A percentile compares a stretch with the other conserved stretches of the same genome.
These are phyloP conservation scores for Danio albolineatus DNA, from an alignment of 2,797 vertebrate species.

Conservation along the genomic window DNA sequence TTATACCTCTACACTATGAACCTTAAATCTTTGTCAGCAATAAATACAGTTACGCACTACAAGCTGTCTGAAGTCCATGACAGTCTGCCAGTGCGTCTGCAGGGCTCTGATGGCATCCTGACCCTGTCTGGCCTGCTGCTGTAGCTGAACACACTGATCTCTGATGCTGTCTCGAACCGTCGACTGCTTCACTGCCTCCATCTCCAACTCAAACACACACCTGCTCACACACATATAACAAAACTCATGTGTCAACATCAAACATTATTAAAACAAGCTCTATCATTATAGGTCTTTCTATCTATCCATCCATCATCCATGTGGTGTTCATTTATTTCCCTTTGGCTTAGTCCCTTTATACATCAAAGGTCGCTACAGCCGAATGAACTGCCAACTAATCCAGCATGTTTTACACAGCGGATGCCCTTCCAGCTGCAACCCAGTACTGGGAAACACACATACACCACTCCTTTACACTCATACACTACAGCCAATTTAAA, in stretches of 20 bases:
- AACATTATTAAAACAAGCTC: neutral
- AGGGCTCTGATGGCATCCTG: slow-evolving; percentile 73
- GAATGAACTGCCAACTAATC: too few species aligned
- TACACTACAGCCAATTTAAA: too few species aligned
- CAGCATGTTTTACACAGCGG: too few species aligned
- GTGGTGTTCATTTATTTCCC: too few species aligned
- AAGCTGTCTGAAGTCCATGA: slow-evolving; percentile 79
- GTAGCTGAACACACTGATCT: slow-evolving; percentile 70
- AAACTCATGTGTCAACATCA: neutral
- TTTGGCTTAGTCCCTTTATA: too few species aligned
- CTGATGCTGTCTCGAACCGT: slow-evolving; percentile 73
- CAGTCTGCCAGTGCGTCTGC: slow-evolving; percentile 76
- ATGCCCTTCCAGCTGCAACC: too few species aligned
- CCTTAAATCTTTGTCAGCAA: neutral
- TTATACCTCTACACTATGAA: neutral
- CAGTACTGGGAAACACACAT: too few species aligned
- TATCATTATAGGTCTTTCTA: too few species aligned
- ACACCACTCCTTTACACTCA: too few species aligned
- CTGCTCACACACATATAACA: slow-evolving; percentile 60
- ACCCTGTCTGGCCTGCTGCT: slow-evolving; percentile 67
- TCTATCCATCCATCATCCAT: too few species aligned
- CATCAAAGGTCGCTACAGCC: too few species aligned
- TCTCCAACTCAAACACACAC: slow-evolving; percentile 77
- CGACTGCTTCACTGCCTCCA: slow-evolving; percentile 73
- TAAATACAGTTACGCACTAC: slow-evolving; percentile 70